These are phyloP conservation scores for Aurelia coerulea DNA, from an alignment of 30 jellyfish, hydroid and myxozoan species.

Conservation along the genomic window DNA sequence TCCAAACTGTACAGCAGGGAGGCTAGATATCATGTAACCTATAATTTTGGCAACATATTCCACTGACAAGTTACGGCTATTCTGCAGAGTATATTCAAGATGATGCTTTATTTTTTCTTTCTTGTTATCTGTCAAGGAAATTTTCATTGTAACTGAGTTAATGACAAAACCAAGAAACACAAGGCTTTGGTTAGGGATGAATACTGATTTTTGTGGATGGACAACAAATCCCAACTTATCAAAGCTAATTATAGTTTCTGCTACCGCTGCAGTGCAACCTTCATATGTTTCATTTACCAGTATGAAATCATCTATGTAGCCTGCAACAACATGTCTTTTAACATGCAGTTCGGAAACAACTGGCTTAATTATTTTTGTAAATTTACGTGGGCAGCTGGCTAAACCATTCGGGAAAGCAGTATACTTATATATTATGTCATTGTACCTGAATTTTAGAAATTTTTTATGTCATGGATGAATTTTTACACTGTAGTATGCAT, in stretches of 20 bases:
- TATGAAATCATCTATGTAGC: constrained; percentile 48
- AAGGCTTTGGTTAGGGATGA: constrained; percentile 43
- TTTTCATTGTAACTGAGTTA: constrained; percentile 41
- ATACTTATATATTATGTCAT: constrained; percentile 3
- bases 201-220: constrained; percentile 53
- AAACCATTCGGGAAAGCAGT: constrained; percentile 51
- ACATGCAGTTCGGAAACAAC: constrained; percentile 5
- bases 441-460: constrained; percentile 34
- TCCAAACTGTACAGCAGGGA: constrained; percentile 62
- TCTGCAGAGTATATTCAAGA: neutral
- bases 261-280: constrained; percentile 19
- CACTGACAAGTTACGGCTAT: neutral
- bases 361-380: constrained; percentile 41
- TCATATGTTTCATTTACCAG: constrained; percentile 10
- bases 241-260: constrained; percentile 10
- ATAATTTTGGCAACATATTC: constrained; percentile 36
- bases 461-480: constrained; percentile 37
- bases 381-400: constrained; percentile 25
- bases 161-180: constrained; percentile 53
- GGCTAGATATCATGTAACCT: constrained; percentile 57
- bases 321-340: constrained; percentile 17
- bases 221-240: constrained; percentile 49
- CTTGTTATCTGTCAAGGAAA: constrained; percentile 23
- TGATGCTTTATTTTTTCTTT: neutral
- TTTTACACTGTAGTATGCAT: constrained; percentile 67